Conservation (phyloP, 2,797 vertebrate species). For the Onychomys torridus region DNA sequence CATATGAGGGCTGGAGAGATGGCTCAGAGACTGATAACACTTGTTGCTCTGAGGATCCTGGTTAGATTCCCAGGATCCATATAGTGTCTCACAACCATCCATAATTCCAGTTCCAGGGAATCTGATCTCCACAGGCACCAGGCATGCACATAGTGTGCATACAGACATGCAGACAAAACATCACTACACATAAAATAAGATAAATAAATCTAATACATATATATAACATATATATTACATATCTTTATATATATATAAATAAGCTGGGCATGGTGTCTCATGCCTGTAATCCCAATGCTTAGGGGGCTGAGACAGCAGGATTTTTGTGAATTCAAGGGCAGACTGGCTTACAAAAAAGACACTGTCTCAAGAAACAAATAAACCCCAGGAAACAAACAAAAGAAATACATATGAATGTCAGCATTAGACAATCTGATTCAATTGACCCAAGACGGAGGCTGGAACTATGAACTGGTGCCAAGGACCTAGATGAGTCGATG, state of each 20-base stretch:
- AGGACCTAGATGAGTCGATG: not conserved
- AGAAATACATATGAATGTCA: not conserved
- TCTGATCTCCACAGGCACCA: not conserved
- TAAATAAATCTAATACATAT: not conserved
- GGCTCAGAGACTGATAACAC: not conserved
- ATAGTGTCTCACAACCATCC: not conserved
- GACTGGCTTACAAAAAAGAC: not conserved
- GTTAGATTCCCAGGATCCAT: not conserved
- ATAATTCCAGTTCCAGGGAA: not conserved
- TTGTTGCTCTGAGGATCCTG: not conserved
- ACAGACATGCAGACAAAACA: not conserved
- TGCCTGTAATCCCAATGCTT: not conserved
- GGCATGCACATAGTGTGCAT: not conserved
- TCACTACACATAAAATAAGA: not conserved
- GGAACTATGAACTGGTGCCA: not conserved
- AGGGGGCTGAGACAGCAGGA: not conserved
- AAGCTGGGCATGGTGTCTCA: not conserved
- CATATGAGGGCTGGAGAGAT: not conserved
- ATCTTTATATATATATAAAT: too few species aligned
- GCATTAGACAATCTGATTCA: conserved; percentile 33
- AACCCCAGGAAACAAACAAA: not conserved
- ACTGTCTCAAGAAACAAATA: not conserved
- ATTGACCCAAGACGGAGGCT: not conserved
- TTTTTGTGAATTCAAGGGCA: not conserved
- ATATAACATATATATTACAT: too few species aligned